A percentile compares a stretch with the other conserved stretches of the same genome.
phyloP scores from a whole-genome alignment of 2,797 vertebrate species.

The Simalia tracyae region DNA sequence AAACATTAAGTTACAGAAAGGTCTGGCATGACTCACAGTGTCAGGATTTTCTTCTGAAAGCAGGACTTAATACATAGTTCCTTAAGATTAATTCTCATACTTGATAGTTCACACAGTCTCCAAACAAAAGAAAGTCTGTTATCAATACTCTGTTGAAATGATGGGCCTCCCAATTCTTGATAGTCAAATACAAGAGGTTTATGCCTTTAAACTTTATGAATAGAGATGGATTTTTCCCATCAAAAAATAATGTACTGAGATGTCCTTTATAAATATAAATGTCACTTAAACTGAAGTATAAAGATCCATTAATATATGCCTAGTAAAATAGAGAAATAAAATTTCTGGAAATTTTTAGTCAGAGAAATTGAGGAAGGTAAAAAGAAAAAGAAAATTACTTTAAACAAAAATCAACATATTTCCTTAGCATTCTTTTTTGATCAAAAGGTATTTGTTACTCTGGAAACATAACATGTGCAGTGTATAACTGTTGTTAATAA shows the following conservation, averaged over 20 bases:
- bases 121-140: neutral
- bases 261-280: neutral
- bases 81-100: constrained; percentile 2
- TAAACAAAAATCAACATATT: neutral
- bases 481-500: neutral
- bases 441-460: neutral
- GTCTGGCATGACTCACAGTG: constrained; percentile 23
- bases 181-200: neutral
- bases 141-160: neutral
- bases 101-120: neutral
- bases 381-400: neutral
- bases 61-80: constrained; percentile 1
- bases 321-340: neutral
- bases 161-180: neutral
- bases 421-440: neutral
- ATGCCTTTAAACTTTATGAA: neutral
- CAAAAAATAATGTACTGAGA: neutral
- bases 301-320: neutral
- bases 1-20: constrained; percentile 26
- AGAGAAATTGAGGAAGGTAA: neutral
- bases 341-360: neutral
- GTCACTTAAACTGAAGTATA: neutral
- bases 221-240: neutral
- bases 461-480: neutral
- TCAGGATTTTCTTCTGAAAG: constrained; percentile 24